Evolutionary conservation across 2,113 vertebrate species (phyloP), one percentile per base, ranked within the genome.

Genomic region (Chaetodon auriga): DNA sequence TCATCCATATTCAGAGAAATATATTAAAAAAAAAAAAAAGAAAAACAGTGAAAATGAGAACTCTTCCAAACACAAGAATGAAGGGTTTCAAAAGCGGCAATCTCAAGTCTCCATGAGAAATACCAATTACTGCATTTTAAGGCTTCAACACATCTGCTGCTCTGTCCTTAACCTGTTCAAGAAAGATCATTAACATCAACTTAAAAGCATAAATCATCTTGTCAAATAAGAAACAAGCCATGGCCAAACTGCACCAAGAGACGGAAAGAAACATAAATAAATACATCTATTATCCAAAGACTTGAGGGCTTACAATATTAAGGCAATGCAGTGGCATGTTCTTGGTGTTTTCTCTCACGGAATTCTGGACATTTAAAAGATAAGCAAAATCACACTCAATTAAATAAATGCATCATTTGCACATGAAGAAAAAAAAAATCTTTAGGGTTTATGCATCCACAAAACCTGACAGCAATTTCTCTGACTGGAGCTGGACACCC

Each of bases 281-380:
- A 95, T 95, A 95, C 76, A 89, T 82, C 75, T 76, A 82, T 68
- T 21, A 63, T 55, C 71, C 75, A 89, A 75, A 72, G 84, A 88
- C 64, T 87, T 11, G 53, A 77, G 83, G 88, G 86, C 69, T 82
- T 88, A 88, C 81, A 89, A 88, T 87, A 91, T 95, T 96, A 96
- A 96, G 95, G 95, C 95, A 95, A 95, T 94, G 94, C 94, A 95
- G 93, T 92, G 92, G 92, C 93, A 92, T 84, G 83, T 89, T 92
- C 84, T 89, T 86, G 82, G 64, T 93, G 86, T 83, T 87, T 84
- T 83, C 61, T 62, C 82, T 85, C 75, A 78, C 73, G 73, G 48
- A 80, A 84, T 84, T 92, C 87, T 86, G 70, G 90, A 93, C 82
- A 85, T 82, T 75, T 53, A 73, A 86, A 83, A 78, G 11, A 68